phyloP scores from a whole-genome alignment of 2,113 vertebrate genomes.

The Gobio gobio region DNA sequence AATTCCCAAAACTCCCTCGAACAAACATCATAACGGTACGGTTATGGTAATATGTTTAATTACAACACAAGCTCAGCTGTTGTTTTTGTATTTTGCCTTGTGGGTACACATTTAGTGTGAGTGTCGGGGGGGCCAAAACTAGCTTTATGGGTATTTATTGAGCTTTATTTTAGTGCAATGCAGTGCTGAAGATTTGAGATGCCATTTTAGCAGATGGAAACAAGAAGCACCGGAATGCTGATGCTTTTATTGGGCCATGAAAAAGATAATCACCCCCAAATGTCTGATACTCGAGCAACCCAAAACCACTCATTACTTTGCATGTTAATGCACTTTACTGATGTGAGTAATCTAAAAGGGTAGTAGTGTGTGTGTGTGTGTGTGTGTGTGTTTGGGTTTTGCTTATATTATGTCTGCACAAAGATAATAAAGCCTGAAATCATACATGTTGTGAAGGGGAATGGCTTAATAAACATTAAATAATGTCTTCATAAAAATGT shows the following conservation, averaged over 20 bases:
- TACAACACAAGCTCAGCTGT: constrained; percentile 58
- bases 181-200: constrained; percentile 75
- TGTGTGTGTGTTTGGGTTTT: not conserved
- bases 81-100: constrained; percentile 4
- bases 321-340: constrained; percentile 40
- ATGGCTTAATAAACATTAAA: not conserved
- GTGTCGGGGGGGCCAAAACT: constrained; percentile 30
- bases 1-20: constrained; percentile 1
- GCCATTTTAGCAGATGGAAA: constrained; percentile 72
- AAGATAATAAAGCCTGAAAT: not conserved
- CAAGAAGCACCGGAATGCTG: constrained; percentile 67
- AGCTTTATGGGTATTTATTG: constrained; percentile 50
- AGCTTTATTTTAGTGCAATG: constrained; percentile 68
- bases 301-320: constrained; percentile 33
- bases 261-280: constrained; percentile 70
- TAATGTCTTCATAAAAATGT: not conserved
- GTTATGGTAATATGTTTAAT: constrained; percentile 37
- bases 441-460: not conserved
- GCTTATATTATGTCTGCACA: constrained; percentile 4
- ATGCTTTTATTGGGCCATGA: constrained; percentile 75
- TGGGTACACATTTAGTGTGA: constrained; percentile 34
- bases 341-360: constrained; percentile 49
- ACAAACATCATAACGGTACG: not conserved
- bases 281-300: constrained; percentile 62
- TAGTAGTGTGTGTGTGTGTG: constrained; percentile 24